A percentile compares a stretch with the other conserved stretches of the same genome.
phyloP scores from a whole-genome alignment of 2,797 vertebrate species.

The Melanotaenia trifasciata region DNA sequence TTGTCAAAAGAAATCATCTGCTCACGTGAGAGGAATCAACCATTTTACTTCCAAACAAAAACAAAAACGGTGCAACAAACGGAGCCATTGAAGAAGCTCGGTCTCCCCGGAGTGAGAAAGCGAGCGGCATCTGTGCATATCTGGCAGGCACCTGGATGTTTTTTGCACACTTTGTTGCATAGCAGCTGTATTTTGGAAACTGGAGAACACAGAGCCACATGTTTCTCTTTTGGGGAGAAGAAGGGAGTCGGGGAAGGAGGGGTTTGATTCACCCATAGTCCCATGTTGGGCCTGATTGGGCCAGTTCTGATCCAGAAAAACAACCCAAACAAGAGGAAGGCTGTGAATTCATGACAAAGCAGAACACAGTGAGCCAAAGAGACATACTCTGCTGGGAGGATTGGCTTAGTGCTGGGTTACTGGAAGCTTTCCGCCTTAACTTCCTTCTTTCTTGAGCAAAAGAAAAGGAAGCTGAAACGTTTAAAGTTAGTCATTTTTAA shows the following conservation, averaged over 20 bases:
- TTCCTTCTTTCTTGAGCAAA: not conserved
- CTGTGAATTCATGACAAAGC: conserved; percentile 76
- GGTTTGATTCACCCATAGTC: conserved; percentile 42
- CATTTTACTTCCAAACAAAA: conserved; percentile 50
- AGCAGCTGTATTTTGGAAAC: conserved; percentile 88
- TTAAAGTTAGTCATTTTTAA: not conserved
- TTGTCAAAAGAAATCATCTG: conserved; percentile 60
- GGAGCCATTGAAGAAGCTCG: conserved; percentile 23
- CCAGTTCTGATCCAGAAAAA: conserved; percentile 63
- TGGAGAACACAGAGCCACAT: conserved; percentile 73
- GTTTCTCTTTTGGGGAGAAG: conserved; percentile 65
- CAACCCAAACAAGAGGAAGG: conserved; percentile 63
- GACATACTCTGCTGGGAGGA: conserved; percentile 36
- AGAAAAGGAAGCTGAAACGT: not conserved
- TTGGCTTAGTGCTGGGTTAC: conserved; percentile 32
- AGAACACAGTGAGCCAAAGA: conserved; percentile 52
- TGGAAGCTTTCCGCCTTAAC: conserved; percentile 15
- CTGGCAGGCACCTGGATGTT: conserved; percentile 83
- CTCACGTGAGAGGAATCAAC: conserved; percentile 48
- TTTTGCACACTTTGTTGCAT: conserved; percentile 81
- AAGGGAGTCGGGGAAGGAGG: conserved; percentile 25
- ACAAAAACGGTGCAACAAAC: conserved; percentile 45
- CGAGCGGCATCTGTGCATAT: conserved; percentile 55
- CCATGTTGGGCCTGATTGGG: conserved; percentile 55
- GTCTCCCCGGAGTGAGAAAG: conserved; percentile 38